phyloP scores from a whole-genome alignment of 2,113 vertebrate species.

The Orcinus orca region DNA sequence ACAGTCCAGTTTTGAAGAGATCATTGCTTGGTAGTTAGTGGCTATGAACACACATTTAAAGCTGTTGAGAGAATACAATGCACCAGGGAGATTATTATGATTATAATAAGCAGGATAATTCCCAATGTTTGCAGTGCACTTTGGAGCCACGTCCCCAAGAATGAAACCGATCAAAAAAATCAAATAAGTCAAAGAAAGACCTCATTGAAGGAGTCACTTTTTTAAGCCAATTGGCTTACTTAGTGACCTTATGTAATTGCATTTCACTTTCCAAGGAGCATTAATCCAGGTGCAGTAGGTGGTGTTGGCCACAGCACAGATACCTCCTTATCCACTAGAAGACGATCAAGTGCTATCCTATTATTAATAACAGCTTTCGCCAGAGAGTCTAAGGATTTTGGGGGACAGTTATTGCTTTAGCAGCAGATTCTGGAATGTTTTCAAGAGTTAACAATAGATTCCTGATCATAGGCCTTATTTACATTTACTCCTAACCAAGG shows the following conservation, averaged over 20 bases:
- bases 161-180: neutral
- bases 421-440: neutral
- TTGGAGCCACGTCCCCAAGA: neutral
- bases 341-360: neutral
- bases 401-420: neutral
- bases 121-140: neutral
- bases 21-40: neutral
- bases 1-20: neutral
- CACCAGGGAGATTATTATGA: neutral
- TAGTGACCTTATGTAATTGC: neutral
- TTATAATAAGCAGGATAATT: neutral
- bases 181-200: neutral
- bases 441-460: neutral
- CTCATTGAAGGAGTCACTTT: neutral
- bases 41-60: neutral
- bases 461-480: neutral
- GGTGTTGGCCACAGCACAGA: neutral
- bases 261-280: neutral
- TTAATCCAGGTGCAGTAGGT: neutral
- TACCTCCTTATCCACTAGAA: neutral
- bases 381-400: neutral
- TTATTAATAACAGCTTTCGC: neutral
- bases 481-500: neutral
- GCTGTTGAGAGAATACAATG: neutral
- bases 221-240: neutral